Evolutionary conservation across 2,797 vertebrate genomes (phyloP), one percentile per base, ranked within the genome.

Genomic region (Thaleichthys pacificus): DNA sequence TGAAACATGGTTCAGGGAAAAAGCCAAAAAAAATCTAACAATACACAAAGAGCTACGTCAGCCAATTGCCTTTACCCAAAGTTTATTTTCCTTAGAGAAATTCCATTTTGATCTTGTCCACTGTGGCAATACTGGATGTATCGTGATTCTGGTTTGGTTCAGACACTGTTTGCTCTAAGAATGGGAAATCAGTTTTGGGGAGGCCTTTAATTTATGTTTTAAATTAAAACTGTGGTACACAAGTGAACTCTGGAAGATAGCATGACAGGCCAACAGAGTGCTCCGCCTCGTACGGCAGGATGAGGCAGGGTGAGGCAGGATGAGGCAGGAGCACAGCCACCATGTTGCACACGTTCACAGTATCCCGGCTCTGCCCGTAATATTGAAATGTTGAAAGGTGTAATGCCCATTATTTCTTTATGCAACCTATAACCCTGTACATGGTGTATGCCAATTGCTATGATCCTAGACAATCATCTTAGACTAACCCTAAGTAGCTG

Each of bases 181-280:
- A 87, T 72, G 88, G 85, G 82, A 78, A 84, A 8, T 78, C 74
- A 79, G 47, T 70, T 61, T 75, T 85, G 84, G 86, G 84, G 85
- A 84, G 87, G 87, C 89, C 86, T 89, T 84, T 80, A 47, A 82
- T 88, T 91, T 92, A 91, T 90, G 89, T 92, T 92, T 92, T 92
- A 91, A 92, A 90, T 91, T 90, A 91, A 92, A 92, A 90, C 91
- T 81, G 90, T 81, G 90, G 84, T 85, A 85, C 85, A 90, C 85
- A 83, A 85, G 87, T 87, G 82, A 91, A 87, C 87, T 88, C 85
- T 87, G 82, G 82, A 88, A 81, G 83, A 84, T 80, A 77, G 61
- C 68, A 78, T 76, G 74, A 80, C 80, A 76, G 75, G 71, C 81
- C 80, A 83, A 77, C 68, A 65, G 80, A 80, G 87, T 84, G 84